Percentiles rank a stretch among this genome's conserved stretches.
These are phyloP conservation scores for Upupa epops DNA, from an alignment of 2,113 vertebrate genomes.

Conservation along the genomic window DNA sequence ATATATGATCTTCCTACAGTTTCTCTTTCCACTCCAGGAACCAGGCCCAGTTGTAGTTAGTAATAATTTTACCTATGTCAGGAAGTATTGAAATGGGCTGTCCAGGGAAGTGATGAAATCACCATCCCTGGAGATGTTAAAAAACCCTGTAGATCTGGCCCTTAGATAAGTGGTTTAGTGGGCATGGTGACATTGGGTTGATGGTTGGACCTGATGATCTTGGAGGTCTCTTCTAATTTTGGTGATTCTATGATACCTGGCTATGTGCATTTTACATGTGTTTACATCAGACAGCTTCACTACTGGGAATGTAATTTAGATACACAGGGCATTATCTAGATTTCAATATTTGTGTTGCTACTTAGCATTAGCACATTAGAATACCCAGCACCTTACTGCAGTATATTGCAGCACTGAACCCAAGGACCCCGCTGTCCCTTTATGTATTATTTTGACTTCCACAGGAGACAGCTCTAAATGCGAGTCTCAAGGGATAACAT, in stretches of 20 bases:
- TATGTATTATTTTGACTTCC: neutral
- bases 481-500: neutral
- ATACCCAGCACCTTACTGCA: neutral
- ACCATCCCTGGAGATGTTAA: too few species aligned
- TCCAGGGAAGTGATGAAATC: too few species aligned
- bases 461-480: neutral
- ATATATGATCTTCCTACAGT: neutral
- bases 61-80: neutral
- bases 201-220: too few species aligned
- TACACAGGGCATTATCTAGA: neutral
- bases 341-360: neutral
- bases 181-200: too few species aligned
- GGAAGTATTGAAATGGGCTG: too few species aligned
- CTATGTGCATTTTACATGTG: fast-evolving
- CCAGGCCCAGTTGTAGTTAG: neutral
- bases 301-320: neutral
- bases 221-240: too few species aligned
- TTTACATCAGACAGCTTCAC: neutral
- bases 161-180: too few species aligned
- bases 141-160: too few species aligned
- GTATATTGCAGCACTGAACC: neutral
- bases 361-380: neutral
- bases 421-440: neutral
- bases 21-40: neutral
- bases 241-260: too few species aligned